Evolutionary conservation across 1,140 invertebrate species (phyloP), one percentile per base, ranked within the genome.

Genomic region (Macrobrachium nipponense): DNA sequence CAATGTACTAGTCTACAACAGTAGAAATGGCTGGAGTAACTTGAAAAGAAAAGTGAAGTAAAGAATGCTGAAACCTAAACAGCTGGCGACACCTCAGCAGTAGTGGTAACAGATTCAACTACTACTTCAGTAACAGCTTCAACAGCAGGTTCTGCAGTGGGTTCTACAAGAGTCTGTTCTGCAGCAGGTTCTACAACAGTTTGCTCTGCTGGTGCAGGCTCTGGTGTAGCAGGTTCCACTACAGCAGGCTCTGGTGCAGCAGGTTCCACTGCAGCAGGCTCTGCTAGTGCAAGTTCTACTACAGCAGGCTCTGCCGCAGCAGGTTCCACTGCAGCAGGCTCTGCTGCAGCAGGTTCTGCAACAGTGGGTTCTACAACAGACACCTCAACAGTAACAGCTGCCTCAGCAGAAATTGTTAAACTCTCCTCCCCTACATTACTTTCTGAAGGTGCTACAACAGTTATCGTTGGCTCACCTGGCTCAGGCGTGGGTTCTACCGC

Each of bases 181-280:
- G 62, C 27, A 20, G 68, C 62, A 80, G 43, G 78, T 51, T 66
- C 61, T n/a, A 18, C 23, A 44, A 44, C 18, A 51, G 62, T 11
- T n/a, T 20, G 64, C 64, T 80, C 77, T 23, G 11, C 43, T n/a
- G 70, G 12, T 3, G 23, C 70, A 73, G 70, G 70, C 14, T 73
- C 23, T 73, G 70, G 3, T 5, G 70, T 23, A 36, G 23, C 15
- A 73, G 27, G 15, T 73, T 68, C 78, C 44, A 44, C 27, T 68
- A n/a, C 36, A 11, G 62, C 20, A 62, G 20, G 7, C 59, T 62
- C 60, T 17, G n/a, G 11, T n/a, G 12, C 8, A 36, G 61, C 14
- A 27, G 17, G 36, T n/a, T 79, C 76, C 36, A 61, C 23, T 17
- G 23, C 23, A n/a, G 62, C n/a, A 27, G 5, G 20, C 20, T 62